These are phyloP conservation scores for Caenorhabditis latens DNA, from an alignment of 1,140 invertebrate species.

Conservation along the genomic window DNA sequence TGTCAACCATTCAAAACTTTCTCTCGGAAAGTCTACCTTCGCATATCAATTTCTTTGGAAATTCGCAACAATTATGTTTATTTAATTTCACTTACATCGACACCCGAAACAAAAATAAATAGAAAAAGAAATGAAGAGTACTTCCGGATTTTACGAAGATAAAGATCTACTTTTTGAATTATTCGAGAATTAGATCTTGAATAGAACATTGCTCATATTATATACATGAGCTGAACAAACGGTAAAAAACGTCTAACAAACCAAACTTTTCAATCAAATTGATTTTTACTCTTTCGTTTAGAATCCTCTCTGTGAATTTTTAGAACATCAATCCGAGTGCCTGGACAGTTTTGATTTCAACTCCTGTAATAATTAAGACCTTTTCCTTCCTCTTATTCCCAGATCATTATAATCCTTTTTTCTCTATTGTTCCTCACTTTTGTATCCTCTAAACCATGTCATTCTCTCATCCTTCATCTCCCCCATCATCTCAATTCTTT, in stretches of 20 bases:
- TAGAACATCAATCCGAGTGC: too few species aligned
- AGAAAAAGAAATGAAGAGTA: background rate
- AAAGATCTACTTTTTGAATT: background rate
- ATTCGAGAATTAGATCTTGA: too few species aligned
- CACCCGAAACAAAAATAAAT: constrained; percentile 30
- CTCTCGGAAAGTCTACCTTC: background rate
- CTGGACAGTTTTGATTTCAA: too few species aligned
- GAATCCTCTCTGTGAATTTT: too few species aligned
- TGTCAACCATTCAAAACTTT: background rate
- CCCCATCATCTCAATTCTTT: background rate
- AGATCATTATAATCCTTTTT: background rate
- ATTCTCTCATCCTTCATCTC: constrained; percentile 16
- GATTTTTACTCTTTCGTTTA: too few species aligned
- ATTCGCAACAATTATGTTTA: background rate
- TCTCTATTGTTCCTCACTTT: constrained; percentile 8
- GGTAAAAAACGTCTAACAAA: too few species aligned
- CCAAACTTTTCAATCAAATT: background rate
- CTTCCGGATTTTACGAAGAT: constrained; percentile 18
- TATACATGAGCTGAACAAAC: too few species aligned
- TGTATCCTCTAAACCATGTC: constrained; percentile 6
- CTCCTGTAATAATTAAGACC: too few species aligned
- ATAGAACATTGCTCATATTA: too few species aligned
- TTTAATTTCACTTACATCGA: constrained; percentile 32
- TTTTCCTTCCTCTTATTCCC: background rate
- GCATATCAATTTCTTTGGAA: constrained; percentile 6